Base-by-base conservation (phyloP, 2,113 vertebrate genomes). In the Calidris pygmaea region DNA sequence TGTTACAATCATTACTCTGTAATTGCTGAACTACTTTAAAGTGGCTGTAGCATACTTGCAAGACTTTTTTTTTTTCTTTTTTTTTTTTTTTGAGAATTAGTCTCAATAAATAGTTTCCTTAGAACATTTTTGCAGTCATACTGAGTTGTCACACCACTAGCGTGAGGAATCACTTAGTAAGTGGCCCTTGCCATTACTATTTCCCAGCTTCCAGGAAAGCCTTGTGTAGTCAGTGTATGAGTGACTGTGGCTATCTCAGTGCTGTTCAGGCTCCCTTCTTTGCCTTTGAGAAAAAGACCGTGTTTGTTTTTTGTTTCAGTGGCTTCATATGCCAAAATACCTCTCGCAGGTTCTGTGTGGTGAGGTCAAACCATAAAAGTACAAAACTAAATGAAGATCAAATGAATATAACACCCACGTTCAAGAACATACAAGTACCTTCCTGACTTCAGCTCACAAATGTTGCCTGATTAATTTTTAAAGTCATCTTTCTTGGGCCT, bases 401-500 rank as follows among this genome's bases (percentile, higher is more conserved):
- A 66, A 88, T 76, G 8, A 70, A 47, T 88, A 3, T 32, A 58
- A 50, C 3, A 3, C 23, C 4, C 32, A 70, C 8, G 10, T 93
- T 70, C 58, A 92, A 47, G 32, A 81, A 15, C 19, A 23, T 37
- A 30, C 1, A 7, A 58, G 41, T 65, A 77, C 5, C 45, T 70
- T 77, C 35, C 34, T 77, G 45, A 41, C 21, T 89, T 88, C 68
- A 77, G 37, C 45, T 90, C 52, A 87, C 50, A 84, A 85, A 52
- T 78, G 20, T 50, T 88, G 47, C 43, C 79, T 63, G 37, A 59
- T 93, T 59, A 71, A 89, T 75, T 92, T 97, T 90, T 96, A 67
- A 93, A 78, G 39, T 8, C 7, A 10, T 84, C 65, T 47, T 84
- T 8, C 65, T 77, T 66, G 23, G 53, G 6, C 41, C 60, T 78